These are phyloP conservation scores for Hirundo rustica DNA, from an alignment of 2,797 vertebrate species.

Conservation along the genomic window DNA sequence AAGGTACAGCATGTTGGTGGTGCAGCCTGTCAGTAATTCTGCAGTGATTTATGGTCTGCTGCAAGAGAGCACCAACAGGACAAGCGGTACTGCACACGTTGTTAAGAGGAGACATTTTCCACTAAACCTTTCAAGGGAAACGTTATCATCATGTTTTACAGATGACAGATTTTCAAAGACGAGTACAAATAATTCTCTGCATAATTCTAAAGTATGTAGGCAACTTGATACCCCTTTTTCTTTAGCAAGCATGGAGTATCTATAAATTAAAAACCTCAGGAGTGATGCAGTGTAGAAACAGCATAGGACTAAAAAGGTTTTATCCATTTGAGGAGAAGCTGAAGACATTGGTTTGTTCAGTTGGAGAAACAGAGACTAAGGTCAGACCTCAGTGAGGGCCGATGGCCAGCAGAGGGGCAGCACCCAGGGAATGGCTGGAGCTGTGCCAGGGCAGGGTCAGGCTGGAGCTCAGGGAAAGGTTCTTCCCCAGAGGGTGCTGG, in stretches of 20 bases:
- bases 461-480: neutral
- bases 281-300: neutral
- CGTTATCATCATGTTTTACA: neutral
- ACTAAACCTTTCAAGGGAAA: neutral
- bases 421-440: fast-evolving
- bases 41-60: constrained; percentile 34
- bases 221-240: neutral
- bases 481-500: neutral
- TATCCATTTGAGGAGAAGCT: neutral
- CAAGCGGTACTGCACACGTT: neutral
- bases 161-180: neutral
- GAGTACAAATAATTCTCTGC: neutral
- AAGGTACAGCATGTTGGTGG: neutral
- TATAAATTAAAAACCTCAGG: neutral
- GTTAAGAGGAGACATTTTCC: neutral
- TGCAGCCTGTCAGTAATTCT: neutral
- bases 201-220: neutral
- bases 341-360: neutral
- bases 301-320: neutral
- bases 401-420: neutral
- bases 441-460: fast-evolving
- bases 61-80: neutral
- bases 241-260: fast-evolving
- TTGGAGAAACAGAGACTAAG: neutral
- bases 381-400: neutral